These are phyloP conservation scores for Sphyrna mokarran DNA, from an alignment of 2,113 vertebrate species.

Conservation along the genomic window DNA sequence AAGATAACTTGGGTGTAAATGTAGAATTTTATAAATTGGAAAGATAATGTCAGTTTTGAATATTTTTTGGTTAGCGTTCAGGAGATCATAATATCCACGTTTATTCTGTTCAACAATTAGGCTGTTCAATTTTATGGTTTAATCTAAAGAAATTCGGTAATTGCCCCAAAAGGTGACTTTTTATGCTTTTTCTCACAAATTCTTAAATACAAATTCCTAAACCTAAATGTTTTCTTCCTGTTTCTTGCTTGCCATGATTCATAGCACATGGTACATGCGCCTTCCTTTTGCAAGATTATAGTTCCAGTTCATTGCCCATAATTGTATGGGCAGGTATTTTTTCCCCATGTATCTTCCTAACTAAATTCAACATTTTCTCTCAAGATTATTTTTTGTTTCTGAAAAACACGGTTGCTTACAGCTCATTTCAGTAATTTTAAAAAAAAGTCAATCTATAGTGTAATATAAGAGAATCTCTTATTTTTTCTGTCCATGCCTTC, in stretches of 20 bases:
- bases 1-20: not conserved
- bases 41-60: not conserved
- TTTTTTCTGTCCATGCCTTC: not conserved
- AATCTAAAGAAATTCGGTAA: not conserved
- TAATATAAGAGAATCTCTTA: not conserved
- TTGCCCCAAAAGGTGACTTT: not conserved
- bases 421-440: not conserved
- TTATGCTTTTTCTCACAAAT: not conserved
- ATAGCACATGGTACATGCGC: not conserved
- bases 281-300: not conserved
- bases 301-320: not conserved
- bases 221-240: not conserved
- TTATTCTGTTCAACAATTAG: conserved; percentile 1
- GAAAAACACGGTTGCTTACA: not conserved
- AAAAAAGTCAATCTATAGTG: not conserved
- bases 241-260: not conserved
- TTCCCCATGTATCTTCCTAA: not conserved
- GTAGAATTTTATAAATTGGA: not conserved
- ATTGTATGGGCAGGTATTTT: not conserved
- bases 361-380: not conserved
- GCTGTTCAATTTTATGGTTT: not conserved
- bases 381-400: not conserved
- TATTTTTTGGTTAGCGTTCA: not conserved
- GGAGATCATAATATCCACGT: not conserved
- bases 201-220: too few relatives aligned